Base-by-base conservation (phyloP, 2,888 invertebrate species). In the Acanthacorydalis orientalis region DNA sequence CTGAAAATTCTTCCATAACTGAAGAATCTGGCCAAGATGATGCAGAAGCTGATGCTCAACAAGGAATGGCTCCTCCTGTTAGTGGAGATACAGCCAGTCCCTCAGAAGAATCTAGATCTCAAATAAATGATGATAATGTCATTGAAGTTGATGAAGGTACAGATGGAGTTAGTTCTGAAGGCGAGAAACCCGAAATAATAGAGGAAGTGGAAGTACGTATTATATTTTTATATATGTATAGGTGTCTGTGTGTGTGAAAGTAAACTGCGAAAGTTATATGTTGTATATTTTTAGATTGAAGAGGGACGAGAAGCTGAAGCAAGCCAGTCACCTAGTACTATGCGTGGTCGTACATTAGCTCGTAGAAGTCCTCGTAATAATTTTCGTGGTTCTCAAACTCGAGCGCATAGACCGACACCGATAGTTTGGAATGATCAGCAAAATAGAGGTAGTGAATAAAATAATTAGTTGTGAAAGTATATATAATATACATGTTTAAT, bases 291-390 rank as follows among this genome's bases (percentile, higher is more conserved):
- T 60, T 64, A 69, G 63, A 58, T 59, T 9, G 84, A 85, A 61
- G 86, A 86, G 59, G 85, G 82, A 3, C 77, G 86, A 45, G 86
- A 86, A 65, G 86, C 86, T 2, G 86, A 86, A 63, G 86, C 86
- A 2, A 77, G 77, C 52, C 59, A 64, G n/a, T 69, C 71, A 1
- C 77, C 75, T 2, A 75, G 75, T 15, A 73, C 73, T 43, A 64
- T 75, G 49, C 48, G 63, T 54, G 53, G 64, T 54, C 54, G 50
- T 63, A 58, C 38, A 61, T 56, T 54, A 57, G 49, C 45, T 56
- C 15, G 54, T 48, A 32, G 60, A 57, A 32, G 52, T 54, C 1
- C 57, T 57, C 9, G 55, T 63, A 32, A 57, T 68, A 48, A 53
- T 63, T 55, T 55, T 64, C 54, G 58, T 52, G 49, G 57, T 32